These are phyloP conservation scores for Lycopodina hypogea DNA, from an alignment of 37 sponge, comb jelly and placozoan species.

Conservation along the genomic window DNA sequence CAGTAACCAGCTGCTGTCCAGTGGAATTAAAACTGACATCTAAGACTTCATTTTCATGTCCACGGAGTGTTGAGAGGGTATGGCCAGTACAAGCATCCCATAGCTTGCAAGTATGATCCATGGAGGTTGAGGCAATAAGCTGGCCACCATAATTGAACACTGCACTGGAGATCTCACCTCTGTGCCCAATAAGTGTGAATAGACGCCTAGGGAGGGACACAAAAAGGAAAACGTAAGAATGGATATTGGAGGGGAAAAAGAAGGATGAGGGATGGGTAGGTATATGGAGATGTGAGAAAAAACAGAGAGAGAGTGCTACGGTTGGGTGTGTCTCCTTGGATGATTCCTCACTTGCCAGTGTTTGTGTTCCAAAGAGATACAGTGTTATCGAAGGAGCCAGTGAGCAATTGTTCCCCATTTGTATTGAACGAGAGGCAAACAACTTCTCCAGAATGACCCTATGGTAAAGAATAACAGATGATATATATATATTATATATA, in stretches of 20 bases:
- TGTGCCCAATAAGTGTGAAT: conserved; percentile 82
- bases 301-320: too few relatives aligned
- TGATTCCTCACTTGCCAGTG: conserved; percentile 66
- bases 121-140: conserved; percentile 90
- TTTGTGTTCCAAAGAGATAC: conserved; percentile 82
- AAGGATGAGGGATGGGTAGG: background rate
- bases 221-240: background rate
- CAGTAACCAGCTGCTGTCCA: conserved; percentile 86
- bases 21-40: conserved; percentile 89
- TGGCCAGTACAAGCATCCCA: conserved; percentile 81
- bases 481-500: background rate
- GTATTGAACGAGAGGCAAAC: conserved; percentile 84
- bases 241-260: background rate
- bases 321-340: too few relatives aligned
- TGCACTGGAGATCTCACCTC: conserved; percentile 91
- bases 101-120: conserved; percentile 95
- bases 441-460: conserved; percentile 97
- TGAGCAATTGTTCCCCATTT: conserved; percentile 70
- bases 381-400: conserved; percentile 97
- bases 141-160: conserved; percentile 77
- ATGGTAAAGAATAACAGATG: background rate
- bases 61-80: conserved; percentile 72
- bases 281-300: too few relatives aligned
- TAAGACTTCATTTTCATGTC: conserved; percentile 93
- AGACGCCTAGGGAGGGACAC: conserved; percentile 26